Evolutionary conservation across 2,888 invertebrate genomes (phyloP), one percentile per base, ranked within the genome.

Genomic region (Creontiades dilutus): DNA sequence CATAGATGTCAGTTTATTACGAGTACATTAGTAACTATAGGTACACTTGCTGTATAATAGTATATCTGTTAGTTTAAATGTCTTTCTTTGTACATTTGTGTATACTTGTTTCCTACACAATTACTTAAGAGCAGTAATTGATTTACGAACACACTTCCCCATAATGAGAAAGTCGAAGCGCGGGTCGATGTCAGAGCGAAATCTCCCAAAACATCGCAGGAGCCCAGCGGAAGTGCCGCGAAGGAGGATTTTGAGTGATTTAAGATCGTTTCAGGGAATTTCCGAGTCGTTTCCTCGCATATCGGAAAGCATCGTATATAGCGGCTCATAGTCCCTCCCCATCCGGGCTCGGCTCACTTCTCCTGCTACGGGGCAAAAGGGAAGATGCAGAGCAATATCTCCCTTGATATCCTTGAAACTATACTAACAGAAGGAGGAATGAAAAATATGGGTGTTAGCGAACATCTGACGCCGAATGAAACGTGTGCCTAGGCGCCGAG

Each of bases 271-370:
- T 68, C 12, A 68, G 2, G 19, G 61, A 23, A 68, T 68, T 68
- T 68, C 68, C 68, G 68, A 23, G 68, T 23, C 68, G 27, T 68
- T 68, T 68, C 23, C 68, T 68, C 68, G 68, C 68, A 68, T 68
- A 68, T 68, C 68, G 68, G 68, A 68, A 68, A 68, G 68, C 68
- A 23, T 11, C 68, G 57, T 57, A 57, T 27, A 13, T 19, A 11
- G 68, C 23, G 68, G 11, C 61, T 19, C n/a, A 61, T 61, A 19
- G 1, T 12, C 23, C 68, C 2, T 23, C 61, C 27, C 68, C n/a
- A 23, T 68, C 3, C 23, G 3, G 19, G 11, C 68, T 19, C 68
- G 68, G 5, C n/a, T 68, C 23, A 27, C 5, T 5, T 23, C 23
- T 9, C 23, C 27, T 23, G n/a, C 57, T 5, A n/a, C 57, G n/a